Evolutionary conservation across 92 coral and sea anemone species (phyloP).

Genomic region (Porites cylindrica): DNA sequence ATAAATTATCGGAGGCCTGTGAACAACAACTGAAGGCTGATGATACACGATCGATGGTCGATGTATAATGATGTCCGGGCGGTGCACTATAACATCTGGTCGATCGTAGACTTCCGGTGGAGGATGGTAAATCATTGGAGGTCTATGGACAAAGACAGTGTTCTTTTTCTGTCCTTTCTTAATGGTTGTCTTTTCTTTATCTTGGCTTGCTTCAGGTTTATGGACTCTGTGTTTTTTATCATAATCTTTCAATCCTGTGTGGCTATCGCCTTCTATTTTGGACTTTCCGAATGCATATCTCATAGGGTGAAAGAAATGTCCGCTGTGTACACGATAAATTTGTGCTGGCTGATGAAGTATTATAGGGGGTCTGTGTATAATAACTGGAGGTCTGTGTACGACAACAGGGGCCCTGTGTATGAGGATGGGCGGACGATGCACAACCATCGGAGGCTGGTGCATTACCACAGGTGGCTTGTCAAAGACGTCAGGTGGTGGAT

Average conservation of each 20-base stretch:
- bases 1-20: conserved; percentile 92
- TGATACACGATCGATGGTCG: conserved; percentile 95
- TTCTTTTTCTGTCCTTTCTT: conserved; percentile 83
- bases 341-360: conserved; percentile 72
- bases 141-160: conserved; percentile 84
- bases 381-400: conserved; percentile 78
- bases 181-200: conserved; percentile 11
- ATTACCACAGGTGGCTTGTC: conserved; percentile 81
- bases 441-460: conserved; percentile 76
- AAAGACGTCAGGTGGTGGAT: conserved; percentile 79
- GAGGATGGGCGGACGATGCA: conserved; percentile 79
- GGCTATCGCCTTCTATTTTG: conserved; percentile 39
- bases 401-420: conserved; percentile 84
- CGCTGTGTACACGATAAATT: conserved; percentile 50
- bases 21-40: conserved; percentile 95
- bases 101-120: conserved; percentile 99
- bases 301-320: conserved; percentile 35
- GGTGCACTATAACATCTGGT: conserved; percentile 90
- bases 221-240: not conserved
- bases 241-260: not conserved
- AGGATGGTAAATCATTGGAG: conserved; percentile 97
- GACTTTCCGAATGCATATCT: conserved; percentile 58
- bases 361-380: conserved; percentile 81
- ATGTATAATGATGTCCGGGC: conserved; percentile 91
- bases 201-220: not conserved